phyloP scores from a whole-genome alignment of 2,113 vertebrate species.

The Myanophis thanlyinensis region DNA sequence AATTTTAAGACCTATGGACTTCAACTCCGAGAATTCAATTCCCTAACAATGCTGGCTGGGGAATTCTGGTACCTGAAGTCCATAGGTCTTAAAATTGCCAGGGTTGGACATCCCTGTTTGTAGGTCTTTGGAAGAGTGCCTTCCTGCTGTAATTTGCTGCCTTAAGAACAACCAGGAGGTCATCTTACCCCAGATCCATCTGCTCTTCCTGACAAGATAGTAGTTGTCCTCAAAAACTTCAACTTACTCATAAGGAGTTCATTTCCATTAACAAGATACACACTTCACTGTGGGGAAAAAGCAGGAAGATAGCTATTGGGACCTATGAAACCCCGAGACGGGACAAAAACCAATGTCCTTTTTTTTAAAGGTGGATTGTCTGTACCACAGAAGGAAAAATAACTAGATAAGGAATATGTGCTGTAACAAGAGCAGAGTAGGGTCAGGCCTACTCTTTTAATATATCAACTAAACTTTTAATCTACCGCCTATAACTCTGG shows the following conservation, averaged over 20 bases:
- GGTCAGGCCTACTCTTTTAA: not conserved
- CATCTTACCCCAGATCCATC: not conserved
- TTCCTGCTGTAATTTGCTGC: not conserved
- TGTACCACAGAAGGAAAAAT: not conserved
- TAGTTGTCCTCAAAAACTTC: not conserved
- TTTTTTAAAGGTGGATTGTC: not conserved
- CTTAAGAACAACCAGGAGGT: not conserved
- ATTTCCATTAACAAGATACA: not conserved
- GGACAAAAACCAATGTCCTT: not conserved
- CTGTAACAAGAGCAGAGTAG: not conserved
- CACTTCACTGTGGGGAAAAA: not conserved
- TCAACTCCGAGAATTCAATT: not conserved
- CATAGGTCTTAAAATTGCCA: not conserved
- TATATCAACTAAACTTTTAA: not conserved
- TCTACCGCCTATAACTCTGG: not conserved
- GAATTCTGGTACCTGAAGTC: not conserved
- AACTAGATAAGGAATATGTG: not conserved
- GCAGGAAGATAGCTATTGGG: not conserved
- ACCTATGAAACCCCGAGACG: not conserved
- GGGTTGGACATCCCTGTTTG: not conserved
- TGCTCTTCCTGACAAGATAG: not conserved
- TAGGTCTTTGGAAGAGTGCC: not conserved
- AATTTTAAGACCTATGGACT: not conserved
- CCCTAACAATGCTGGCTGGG: not conserved
- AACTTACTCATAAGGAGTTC: not conserved